Evolutionary conservation across 2,797 vertebrate species (phyloP).

Genomic region (Leptodactylus fallax): DNA sequence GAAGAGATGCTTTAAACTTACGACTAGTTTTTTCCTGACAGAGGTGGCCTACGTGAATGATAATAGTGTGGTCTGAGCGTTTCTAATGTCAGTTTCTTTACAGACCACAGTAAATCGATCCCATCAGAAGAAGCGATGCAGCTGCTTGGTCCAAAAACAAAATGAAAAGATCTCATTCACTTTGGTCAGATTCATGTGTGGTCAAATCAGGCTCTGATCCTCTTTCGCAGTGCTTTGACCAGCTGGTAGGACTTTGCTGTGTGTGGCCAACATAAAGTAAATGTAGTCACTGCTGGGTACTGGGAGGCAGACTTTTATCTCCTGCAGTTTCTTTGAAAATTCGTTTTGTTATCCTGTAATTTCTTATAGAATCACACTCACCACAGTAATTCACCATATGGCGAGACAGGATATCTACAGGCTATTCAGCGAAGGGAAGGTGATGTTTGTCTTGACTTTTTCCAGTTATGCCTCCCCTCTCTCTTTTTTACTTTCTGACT

Average conservation of each 20-base stretch:
- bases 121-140: not conserved
- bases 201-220: slow-evolving; percentile 13
- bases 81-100: not conserved
- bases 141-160: not conserved
- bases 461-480: not conserved
- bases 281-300: not conserved
- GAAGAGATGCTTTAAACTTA: too few relatives aligned
- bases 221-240: slow-evolving; percentile 10
- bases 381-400: slow-evolving; percentile 6
- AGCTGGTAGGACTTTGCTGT: slow-evolving; percentile 31
- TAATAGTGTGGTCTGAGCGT: not conserved
- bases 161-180: not conserved
- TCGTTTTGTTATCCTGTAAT: slow-evolving; percentile 24
- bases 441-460: slow-evolving; percentile 29
- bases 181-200: slow-evolving; percentile 26
- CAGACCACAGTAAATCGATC: not conserved
- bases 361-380: slow-evolving; percentile 2
- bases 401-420: slow-evolving; percentile 9
- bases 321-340: slow-evolving; percentile 33
- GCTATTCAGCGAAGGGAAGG: slow-evolving; percentile 16
- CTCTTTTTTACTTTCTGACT: not conserved
- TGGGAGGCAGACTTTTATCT: slow-evolving; percentile 19
- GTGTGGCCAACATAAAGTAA: slow-evolving; percentile 30
- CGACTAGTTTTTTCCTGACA: not conserved
- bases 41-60: not conserved